Conservation (phyloP, 2,888 invertebrate species). For the Trachelus tabidus region DNA sequence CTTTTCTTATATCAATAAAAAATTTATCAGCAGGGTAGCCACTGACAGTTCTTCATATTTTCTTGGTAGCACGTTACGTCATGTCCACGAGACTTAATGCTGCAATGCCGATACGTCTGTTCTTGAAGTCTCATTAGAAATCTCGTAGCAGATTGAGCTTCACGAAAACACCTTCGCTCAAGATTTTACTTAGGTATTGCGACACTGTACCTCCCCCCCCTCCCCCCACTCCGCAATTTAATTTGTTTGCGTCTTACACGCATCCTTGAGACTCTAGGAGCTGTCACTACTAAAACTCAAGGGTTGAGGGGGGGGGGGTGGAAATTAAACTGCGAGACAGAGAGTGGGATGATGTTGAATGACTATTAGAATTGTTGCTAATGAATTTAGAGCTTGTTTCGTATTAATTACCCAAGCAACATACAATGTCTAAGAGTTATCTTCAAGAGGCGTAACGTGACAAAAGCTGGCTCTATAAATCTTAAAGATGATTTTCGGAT, state of each 20-base stretch:
- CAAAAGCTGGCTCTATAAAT: neutral
- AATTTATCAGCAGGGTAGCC: neutral
- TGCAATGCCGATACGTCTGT: neutral
- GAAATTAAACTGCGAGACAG: neutral
- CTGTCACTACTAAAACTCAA: neutral
- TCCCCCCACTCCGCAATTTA: neutral
- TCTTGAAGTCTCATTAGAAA: neutral
- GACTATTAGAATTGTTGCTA: neutral
- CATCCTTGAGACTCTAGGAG: neutral
- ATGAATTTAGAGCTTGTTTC: neutral
- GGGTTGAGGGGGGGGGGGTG: no score
- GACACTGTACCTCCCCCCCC: neutral
- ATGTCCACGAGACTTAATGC: neutral
- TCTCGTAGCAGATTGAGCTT: neutral
- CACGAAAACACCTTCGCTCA: neutral
- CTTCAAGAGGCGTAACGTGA: neutral
- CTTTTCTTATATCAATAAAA: neutral
- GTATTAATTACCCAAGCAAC: neutral
- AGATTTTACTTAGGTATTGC: neutral
- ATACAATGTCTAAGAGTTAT: neutral
- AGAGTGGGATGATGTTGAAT: neutral
- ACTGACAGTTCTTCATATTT: neutral
- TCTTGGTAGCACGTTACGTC: neutral
- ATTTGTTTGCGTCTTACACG: neutral
- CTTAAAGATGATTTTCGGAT: neutral